Evolutionary conservation across 2,888 invertebrate genomes (phyloP).

Genomic region (Agriopis aurantiaria): DNA sequence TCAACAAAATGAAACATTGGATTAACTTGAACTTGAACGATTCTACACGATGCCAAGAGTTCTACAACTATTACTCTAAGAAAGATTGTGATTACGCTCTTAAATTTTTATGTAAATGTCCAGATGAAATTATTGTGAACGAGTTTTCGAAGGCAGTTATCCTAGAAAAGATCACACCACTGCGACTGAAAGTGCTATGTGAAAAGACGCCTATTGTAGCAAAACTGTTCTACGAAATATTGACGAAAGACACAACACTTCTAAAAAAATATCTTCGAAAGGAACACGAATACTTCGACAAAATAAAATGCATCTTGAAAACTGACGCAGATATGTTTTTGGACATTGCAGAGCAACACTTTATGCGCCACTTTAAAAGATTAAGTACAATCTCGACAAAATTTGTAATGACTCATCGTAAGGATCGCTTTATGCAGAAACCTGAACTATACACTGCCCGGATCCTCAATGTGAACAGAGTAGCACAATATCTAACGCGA

Average conservation of each 20-base stretch:
- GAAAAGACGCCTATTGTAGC: slow-evolving; percentile 60
- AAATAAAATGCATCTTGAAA: slow-evolving; percentile 60
- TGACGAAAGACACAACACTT: slow-evolving; percentile 46
- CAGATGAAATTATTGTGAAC: slow-evolving; percentile 54
- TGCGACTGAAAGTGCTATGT: slow-evolving; percentile 61
- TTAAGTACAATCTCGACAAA: slow-evolving; percentile 56
- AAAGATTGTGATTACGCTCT: slow-evolving; percentile 55
- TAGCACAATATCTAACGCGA: slow-evolving; percentile 56
- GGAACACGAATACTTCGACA: slow-evolving; percentile 54
- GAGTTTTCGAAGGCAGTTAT: slow-evolving; percentile 51
- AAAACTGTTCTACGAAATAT: slow-evolving; percentile 59
- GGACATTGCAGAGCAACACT: slow-evolving; percentile 63
- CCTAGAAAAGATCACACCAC: slow-evolving; percentile 57
- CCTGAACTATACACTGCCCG: slow-evolving; percentile 61
- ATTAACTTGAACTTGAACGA: slow-evolving; percentile 49
- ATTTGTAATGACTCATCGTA: slow-evolving; percentile 59
- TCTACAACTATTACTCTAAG: slow-evolving; percentile 63
- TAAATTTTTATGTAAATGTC: slow-evolving; percentile 62
- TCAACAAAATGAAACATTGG: slow-evolving; percentile 47
- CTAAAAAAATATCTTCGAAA: slow-evolving; percentile 5
- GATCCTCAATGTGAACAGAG: slow-evolving; percentile 58
- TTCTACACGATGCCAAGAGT: slow-evolving; percentile 56
- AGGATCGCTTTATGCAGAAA: slow-evolving; percentile 58
- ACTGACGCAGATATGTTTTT: slow-evolving; percentile 57
- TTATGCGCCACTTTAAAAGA: slow-evolving; percentile 37